Evolutionary conservation across 2,113 vertebrate genomes (phyloP).

Genomic region (Hylia prasina): DNA sequence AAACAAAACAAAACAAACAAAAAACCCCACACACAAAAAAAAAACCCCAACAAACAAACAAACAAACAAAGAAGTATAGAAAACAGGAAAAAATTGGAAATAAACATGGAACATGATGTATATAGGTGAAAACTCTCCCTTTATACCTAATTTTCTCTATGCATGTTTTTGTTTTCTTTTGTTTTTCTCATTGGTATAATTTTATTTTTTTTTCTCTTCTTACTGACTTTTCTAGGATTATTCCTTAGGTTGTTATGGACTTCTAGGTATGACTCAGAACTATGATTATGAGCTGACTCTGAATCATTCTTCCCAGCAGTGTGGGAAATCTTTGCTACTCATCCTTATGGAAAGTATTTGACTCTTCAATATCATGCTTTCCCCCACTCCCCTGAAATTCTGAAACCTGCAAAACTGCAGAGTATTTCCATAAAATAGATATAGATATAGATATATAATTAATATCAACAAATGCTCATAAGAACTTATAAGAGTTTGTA

Average conservation of each 20-base stretch:
- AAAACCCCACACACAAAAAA: too few species aligned
- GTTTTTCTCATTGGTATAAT: accelerated
- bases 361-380: not conserved
- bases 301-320: not conserved
- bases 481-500: not conserved
- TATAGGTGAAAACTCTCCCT: not conserved
- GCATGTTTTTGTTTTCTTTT: not conserved
- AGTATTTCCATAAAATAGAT: not conserved
- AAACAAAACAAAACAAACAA: too few species aligned
- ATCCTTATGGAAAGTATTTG: not conserved
- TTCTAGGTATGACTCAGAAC: not conserved
- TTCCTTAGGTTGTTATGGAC: not conserved
- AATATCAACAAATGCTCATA: not conserved
- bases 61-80: not conserved
- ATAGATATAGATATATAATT: not conserved
- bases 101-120: not conserved
- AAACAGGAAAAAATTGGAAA: not conserved
- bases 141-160: not conserved
- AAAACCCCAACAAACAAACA: too few species aligned
- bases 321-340: not conserved
- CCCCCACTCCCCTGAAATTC: not conserved
- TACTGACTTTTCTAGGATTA: not conserved
- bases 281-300: not conserved
- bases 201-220: not conserved
- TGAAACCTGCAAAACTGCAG: not conserved